Evolutionary conservation across 1,140 invertebrate species (phyloP).

Genomic region (Papilio aristodemus): DNA sequence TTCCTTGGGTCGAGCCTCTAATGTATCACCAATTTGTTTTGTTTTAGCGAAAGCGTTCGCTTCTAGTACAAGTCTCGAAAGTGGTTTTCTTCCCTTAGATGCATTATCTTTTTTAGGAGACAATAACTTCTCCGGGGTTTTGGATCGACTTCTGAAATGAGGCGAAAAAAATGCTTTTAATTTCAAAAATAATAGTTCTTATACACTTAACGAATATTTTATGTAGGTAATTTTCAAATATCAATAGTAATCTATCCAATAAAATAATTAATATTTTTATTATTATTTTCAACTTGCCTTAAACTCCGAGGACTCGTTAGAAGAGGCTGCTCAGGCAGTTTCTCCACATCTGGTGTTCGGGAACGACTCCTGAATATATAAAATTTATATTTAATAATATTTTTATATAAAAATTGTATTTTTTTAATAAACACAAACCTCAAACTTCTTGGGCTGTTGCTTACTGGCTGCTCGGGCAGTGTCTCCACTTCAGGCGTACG

Average conservation of each 20-base stretch:
- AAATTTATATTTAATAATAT: too few relatives aligned
- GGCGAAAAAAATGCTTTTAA: constrained; percentile 31
- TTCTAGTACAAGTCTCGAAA: constrained; percentile 71
- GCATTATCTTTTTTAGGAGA: constrained; percentile 57
- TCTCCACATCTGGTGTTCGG: constrained; percentile 59
- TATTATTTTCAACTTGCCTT: constrained; percentile 44
- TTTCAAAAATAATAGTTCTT: constrained; percentile 19
- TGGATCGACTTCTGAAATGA: constrained; percentile 60
- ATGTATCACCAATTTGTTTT: constrained; percentile 45
- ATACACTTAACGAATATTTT: too few relatives aligned
- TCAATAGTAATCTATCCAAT: too few relatives aligned
- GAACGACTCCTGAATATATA: constrained; percentile 52
- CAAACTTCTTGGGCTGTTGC: constrained; percentile 51
- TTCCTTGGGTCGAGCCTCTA: constrained; percentile 34
- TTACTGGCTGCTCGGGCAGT: constrained; percentile 40
- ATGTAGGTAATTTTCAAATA: too few relatives aligned
- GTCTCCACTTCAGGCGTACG: constrained; percentile 61
- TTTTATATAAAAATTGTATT: too few relatives aligned
- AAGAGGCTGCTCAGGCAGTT: constrained; percentile 41
- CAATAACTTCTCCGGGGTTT: constrained; percentile 72
- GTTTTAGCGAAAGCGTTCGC: constrained; percentile 68
- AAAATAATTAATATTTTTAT: too few relatives aligned
- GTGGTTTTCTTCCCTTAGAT: constrained; percentile 57
- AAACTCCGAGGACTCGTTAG: constrained; percentile 51
- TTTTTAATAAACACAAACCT: constrained; percentile 43